Conservation (phyloP, 2,113 vertebrate species). For the Acanthisitta chloris region DNA sequence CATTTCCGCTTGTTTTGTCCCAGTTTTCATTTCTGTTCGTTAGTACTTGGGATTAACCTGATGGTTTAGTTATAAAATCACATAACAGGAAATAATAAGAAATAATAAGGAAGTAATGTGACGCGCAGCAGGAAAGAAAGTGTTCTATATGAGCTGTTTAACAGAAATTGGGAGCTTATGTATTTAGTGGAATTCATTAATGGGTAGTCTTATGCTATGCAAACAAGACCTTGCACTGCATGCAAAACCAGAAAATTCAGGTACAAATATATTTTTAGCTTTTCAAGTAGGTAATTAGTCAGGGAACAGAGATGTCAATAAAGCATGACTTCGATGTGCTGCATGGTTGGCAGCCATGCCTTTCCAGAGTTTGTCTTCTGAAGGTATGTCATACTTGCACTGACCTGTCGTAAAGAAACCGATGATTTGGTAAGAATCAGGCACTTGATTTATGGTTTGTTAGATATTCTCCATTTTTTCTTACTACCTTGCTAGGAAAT, state of each 20-base stretch:
- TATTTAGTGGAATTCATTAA: not conserved
- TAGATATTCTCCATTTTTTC: not conserved
- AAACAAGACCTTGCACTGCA: not conserved
- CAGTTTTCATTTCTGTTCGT: not conserved
- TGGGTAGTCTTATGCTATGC: not conserved
- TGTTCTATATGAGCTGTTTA: not conserved
- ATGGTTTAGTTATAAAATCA: constrained; percentile 26
- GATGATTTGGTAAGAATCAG: not conserved
- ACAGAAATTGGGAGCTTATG: not conserved
- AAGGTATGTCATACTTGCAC: not conserved
- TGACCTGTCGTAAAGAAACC: not conserved
- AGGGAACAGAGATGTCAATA: not conserved
- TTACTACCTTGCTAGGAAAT: not conserved
- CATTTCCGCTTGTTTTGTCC: constrained; percentile 14
- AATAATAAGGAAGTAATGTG: constrained; percentile 30
- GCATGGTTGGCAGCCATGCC: not conserved
- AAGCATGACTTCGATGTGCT: not conserved
- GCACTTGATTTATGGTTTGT: not conserved
- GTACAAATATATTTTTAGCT: not conserved
- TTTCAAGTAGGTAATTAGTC: not conserved
- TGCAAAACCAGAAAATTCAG: not conserved
- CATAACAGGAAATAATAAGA: constrained; percentile 35
- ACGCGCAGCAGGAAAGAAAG: constrained; percentile 13
- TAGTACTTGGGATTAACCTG: constrained; percentile 31
- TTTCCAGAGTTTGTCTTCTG: not conserved